Percentiles rank a stretch among this genome's conserved stretches.
Conservation (phyloP, 2,888 invertebrate genomes). For the Drosophila picticornis region DNA sequence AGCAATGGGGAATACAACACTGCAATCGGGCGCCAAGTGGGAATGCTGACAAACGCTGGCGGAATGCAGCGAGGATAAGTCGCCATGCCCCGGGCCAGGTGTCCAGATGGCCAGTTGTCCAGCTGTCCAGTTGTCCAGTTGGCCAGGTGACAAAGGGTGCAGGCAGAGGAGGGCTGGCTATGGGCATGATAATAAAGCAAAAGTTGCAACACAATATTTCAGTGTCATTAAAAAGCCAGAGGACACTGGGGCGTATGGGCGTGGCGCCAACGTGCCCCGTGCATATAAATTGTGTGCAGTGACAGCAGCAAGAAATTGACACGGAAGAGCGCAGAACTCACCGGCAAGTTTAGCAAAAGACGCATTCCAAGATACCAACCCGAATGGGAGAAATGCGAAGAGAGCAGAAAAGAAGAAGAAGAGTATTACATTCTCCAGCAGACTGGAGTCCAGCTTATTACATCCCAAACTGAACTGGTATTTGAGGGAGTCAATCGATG, state of each 20-base stretch:
- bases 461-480: not conserved
- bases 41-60: conserved; percentile 1
- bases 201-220: conserved; percentile 69
- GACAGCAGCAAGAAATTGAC: conserved; percentile 36
- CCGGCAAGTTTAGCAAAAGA: conserved; percentile 19
- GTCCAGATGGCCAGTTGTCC: not conserved
- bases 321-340: conserved; percentile 7
- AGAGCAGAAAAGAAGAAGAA: not conserved
- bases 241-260: conserved; percentile 28
- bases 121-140: conserved; percentile 5
- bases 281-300: conserved; percentile 48
- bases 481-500: too few relatives aligned
- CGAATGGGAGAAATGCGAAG: not conserved
- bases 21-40: conserved; percentile 18
- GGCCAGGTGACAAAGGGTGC: conserved; percentile 6
- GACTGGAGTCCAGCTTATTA: not conserved
- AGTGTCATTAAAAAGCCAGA: conserved; percentile 60
- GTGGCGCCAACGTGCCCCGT: conserved; percentile 28
- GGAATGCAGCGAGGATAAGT: conserved; percentile 9
- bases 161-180: conserved; percentile 10
- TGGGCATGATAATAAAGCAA: conserved; percentile 60
- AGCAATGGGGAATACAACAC: conserved; percentile 1
- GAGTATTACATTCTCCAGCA: not conserved
- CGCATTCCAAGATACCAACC: conserved; percentile 17
- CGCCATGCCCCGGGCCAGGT: conserved; percentile 8